Conservation (phyloP, 2,797 vertebrate genomes). For the Florisuga fusca region DNA sequence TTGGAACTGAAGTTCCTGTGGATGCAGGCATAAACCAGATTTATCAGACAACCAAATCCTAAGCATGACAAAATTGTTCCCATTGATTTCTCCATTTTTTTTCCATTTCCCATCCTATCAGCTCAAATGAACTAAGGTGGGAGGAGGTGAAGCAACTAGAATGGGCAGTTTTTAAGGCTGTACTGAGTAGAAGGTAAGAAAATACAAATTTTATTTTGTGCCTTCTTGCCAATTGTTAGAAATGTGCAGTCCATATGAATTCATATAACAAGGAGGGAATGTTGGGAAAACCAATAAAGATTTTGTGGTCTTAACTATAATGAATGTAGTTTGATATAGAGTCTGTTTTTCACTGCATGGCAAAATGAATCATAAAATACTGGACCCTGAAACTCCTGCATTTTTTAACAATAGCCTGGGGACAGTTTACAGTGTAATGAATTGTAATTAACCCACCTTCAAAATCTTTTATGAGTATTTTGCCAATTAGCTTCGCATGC, state of each 20-base stretch:
- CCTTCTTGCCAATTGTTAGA: constrained; percentile 82
- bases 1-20: neutral
- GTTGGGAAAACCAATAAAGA: constrained; percentile 85
- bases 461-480: constrained; percentile 85
- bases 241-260: constrained; percentile 87
- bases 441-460: constrained; percentile 89
- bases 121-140: constrained; percentile 31
- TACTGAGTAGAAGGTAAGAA: constrained; percentile 77
- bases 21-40: neutral
- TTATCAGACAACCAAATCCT: neutral
- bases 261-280: constrained; percentile 83
- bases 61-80: neutral
- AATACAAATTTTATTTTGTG: constrained; percentile 83
- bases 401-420: constrained; percentile 87
- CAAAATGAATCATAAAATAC: constrained; percentile 87
- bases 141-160: constrained; percentile 71
- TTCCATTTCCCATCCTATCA: neutral
- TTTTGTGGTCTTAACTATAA: constrained; percentile 84
- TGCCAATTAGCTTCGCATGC: constrained; percentile 85
- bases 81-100: neutral
- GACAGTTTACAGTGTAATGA: constrained; percentile 85
- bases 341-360: constrained; percentile 86
- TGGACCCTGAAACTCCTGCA: constrained; percentile 85
- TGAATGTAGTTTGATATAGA: constrained; percentile 86
- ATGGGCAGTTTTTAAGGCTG: constrained; percentile 71